phyloP scores from a whole-genome alignment of 1,140 invertebrate species.

The Pogonomyrmex californicus region DNA sequence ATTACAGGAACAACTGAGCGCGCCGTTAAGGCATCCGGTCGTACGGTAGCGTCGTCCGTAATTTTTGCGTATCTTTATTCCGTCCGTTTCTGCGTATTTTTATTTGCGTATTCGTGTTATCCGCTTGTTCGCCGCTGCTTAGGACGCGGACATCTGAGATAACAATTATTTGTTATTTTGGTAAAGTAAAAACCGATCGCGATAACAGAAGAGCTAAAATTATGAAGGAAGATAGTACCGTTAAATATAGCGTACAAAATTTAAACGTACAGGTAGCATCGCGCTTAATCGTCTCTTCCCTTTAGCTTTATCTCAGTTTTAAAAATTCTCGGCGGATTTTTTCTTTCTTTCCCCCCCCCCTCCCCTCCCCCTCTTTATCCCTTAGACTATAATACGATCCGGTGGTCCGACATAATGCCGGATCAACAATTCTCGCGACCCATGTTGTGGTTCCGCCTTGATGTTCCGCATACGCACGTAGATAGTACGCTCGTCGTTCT shows the following conservation, averaged over 20 bases:
- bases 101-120: background rate
- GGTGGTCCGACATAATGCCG: background rate
- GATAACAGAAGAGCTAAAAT: background rate
- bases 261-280: background rate
- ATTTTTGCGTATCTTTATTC: background rate
- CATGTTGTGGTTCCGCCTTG: background rate
- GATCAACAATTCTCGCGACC: background rate
- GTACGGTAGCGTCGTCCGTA: background rate
- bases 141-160: background rate
- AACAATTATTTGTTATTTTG: conserved; percentile 21
- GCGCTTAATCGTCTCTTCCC: background rate
- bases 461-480: conserved; percentile 2
- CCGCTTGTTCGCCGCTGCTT: background rate
- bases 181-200: background rate
- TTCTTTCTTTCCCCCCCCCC: background rate
- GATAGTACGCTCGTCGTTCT: conserved; percentile 17
- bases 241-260: background rate
- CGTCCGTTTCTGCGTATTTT: background rate
- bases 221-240: background rate
- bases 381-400: background rate
- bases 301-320: background rate
- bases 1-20: background rate
- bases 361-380: background rate
- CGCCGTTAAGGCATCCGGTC: background rate
- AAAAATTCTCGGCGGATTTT: background rate